Evolutionary conservation across 2,113 vertebrate species (phyloP), one percentile per base, ranked within the genome.

Genomic region (Trinectes maculatus): DNA sequence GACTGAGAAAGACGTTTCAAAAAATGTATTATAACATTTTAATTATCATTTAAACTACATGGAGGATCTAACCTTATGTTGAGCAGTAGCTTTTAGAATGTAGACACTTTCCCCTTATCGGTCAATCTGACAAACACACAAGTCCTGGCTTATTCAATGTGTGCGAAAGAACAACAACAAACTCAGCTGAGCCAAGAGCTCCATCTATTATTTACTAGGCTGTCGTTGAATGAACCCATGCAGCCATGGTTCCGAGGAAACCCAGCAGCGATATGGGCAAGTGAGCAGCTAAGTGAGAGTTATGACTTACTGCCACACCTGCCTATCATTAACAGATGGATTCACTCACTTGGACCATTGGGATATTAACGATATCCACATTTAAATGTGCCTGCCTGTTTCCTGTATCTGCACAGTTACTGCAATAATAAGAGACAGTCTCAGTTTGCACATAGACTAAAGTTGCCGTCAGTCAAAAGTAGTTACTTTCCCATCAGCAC

Each of bases 141-240:
- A 43, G 5, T 8, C 44, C 39, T 51, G 12, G 31, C 16, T 37
- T 70, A 56, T 74, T 60, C 55, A 21, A 54, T 44, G 33, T 6
- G 44, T 66, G 62, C 59, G 21, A 70, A 71, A 55, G 26, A 57
- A 73, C 53, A 74, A 52, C 68, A 80, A 70, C 74, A 77, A 18
- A 49, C 40, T 52, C 47, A 8, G 58, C 72, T 37, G 74, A 77
- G 63, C 39, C 69, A 69, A 71, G 66, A 67, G 15, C 62, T 51
- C 37, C 26, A 82, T 88, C 46, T 29, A 87, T 88, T 78, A 90
- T 88, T 85, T 55, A 88, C 36, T 13, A 21, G 47, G 53, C 47
- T 77, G 76, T 80, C 80, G 42, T 16, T 74, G 75, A 60, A 74
- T 56, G 68, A 87, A 85, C 65, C 36, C 67, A 7, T 28, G 48